Conservation (phyloP, 2,888 invertebrate species). For the Lochmaea capreae region DNA sequence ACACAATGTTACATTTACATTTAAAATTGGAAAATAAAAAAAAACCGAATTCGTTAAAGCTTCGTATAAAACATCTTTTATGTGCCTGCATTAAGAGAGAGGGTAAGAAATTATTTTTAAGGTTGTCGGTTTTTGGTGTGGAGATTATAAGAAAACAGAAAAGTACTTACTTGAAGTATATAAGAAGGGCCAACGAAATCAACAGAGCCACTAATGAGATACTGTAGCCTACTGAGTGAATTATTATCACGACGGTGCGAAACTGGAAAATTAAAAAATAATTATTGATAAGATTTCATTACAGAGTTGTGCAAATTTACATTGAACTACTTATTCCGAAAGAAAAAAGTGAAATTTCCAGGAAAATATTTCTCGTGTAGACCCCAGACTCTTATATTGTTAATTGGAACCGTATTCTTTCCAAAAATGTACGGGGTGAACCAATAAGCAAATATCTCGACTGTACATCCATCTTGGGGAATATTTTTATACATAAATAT, state of each 20-base stretch:
- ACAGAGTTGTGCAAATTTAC: not conserved
- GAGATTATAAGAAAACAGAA: not conserved
- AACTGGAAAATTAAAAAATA: constrained; percentile 72
- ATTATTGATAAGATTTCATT: not conserved
- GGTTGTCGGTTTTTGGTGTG: not conserved
- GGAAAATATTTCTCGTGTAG: too few relatives aligned
- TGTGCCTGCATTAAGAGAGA: not conserved
- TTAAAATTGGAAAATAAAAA: too few relatives aligned
- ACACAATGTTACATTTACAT: too few relatives aligned
- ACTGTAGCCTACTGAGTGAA: constrained; percentile 89
- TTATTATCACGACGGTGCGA: constrained; percentile 76
- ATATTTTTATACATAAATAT: too few relatives aligned
- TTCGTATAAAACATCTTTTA: not conserved
- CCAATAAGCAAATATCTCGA: too few relatives aligned
- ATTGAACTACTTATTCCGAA: not conserved
- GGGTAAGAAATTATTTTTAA: not conserved
- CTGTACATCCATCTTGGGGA: too few relatives aligned
- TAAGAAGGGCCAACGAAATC: constrained; percentile 83
- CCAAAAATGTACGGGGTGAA: too few relatives aligned
- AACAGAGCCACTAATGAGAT: constrained; percentile 87
- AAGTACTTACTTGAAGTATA: constrained; percentile 86
- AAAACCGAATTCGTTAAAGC: too few relatives aligned
- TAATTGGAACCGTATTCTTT: too few relatives aligned
- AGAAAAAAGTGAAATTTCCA: too few relatives aligned
- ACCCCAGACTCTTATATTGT: too few relatives aligned